These are phyloP conservation scores for Oreocharis arfaki DNA, from an alignment of 2,113 vertebrate species.

Conservation along the genomic window DNA sequence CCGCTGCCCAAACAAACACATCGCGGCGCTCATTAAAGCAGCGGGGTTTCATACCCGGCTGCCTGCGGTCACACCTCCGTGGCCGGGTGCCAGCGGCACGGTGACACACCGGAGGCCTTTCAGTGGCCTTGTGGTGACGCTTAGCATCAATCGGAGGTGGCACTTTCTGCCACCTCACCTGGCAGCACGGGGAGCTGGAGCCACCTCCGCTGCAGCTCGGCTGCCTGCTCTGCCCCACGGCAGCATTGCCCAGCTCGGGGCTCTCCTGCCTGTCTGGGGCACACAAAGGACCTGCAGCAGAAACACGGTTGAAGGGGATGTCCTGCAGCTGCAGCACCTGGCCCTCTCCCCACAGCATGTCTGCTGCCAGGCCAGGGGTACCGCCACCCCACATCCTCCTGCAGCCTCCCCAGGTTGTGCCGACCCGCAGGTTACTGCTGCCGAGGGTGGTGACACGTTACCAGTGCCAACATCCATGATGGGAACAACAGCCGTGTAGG, in stretches of 20 bases:
- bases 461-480: not conserved
- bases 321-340: not conserved
- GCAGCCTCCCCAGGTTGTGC: not conserved
- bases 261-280: not conserved
- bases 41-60: not conserved
- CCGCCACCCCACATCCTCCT: not conserved
- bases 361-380: not conserved
- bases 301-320: accelerated
- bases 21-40: accelerated
- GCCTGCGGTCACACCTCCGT: not conserved
- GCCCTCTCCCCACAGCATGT: not conserved
- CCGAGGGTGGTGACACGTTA: not conserved
- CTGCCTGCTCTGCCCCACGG: not conserved
- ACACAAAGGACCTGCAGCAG: not conserved
- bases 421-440: accelerated
- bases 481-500: not conserved
- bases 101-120: not conserved
- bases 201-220: not conserved
- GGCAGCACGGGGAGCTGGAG: not conserved
- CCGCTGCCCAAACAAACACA: not conserved
- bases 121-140: accelerated
- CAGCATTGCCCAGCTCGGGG: not conserved
- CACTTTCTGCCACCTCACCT: not conserved
- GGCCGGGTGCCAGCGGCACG: not conserved
- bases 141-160: not conserved